Percentiles rank a stretch among this genome's conserved stretches.
These are phyloP conservation scores for Nymphalis c-album DNA, from an alignment of 2,888 invertebrate genomes.

Conservation along the genomic window DNA sequence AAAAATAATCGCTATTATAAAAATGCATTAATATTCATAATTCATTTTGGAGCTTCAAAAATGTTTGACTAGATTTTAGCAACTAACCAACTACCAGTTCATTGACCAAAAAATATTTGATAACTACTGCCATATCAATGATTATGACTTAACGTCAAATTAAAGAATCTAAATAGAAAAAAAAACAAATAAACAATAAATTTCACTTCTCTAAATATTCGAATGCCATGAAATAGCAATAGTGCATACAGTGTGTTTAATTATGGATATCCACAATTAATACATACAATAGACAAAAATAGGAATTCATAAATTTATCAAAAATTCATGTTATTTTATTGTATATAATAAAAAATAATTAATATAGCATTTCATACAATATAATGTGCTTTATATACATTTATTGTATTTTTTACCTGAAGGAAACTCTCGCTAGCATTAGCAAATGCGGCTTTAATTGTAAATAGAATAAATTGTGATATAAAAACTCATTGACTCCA, in stretches of 20 bases:
- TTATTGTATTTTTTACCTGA: not conserved
- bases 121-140: no score
- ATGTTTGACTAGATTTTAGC: no score
- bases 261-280: not conserved
- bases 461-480: conserved; percentile 34
- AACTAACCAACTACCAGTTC: no score
- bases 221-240: no score
- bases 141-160: no score
- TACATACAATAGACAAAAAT: not conserved
- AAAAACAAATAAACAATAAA: not conserved
- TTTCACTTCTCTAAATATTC: no score
- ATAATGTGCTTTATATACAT: not conserved
- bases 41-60: no score
- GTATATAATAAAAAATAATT: not conserved
- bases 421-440: not conserved
- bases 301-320: not conserved
- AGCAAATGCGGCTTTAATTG: conserved; percentile 8
- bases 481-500: conserved; percentile 6
- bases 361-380: not conserved
- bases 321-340: not conserved
- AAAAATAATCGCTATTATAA: not conserved
- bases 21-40: no score
- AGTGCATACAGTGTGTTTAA: no score
- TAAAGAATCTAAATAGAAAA: not conserved
- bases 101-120: no score